Percentiles rank a stretch among this genome's conserved stretches.
phyloP scores from a whole-genome alignment of 2,113 vertebrate species.

The Sminthopsis crassicaudata region DNA sequence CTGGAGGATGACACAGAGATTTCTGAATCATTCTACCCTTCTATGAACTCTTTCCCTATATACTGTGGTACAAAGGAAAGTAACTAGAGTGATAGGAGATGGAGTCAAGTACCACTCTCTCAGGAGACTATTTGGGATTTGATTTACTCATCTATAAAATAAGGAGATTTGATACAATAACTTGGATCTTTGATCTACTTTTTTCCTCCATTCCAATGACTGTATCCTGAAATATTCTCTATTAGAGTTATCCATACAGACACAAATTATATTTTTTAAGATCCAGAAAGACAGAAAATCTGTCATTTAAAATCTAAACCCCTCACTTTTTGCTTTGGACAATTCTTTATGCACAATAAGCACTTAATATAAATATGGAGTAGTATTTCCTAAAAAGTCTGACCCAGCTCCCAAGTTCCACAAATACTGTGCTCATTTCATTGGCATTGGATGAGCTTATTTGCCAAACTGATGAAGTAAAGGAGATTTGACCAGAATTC shows the following conservation, averaged over 20 bases:
- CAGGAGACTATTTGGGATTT: not conserved
- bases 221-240: not conserved
- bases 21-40: not conserved
- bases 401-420: not conserved
- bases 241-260: fast-evolving
- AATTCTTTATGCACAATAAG: not conserved
- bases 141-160: not conserved
- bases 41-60: not conserved
- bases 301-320: not conserved
- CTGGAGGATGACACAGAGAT: not conserved
- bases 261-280: not conserved
- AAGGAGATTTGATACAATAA: not conserved
- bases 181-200: not conserved
- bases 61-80: not conserved
- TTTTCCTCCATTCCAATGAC: not conserved
- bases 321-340: not conserved
- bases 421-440: not conserved
- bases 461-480: not conserved
- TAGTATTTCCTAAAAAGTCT: not conserved
- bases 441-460: not conserved
- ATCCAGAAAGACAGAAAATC: not conserved
- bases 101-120: not conserved
- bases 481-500: not conserved
- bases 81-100: not conserved
- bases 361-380: not conserved